phyloP scores from a whole-genome alignment of 2,888 invertebrate genomes.

The Odontothrips loti region DNA sequence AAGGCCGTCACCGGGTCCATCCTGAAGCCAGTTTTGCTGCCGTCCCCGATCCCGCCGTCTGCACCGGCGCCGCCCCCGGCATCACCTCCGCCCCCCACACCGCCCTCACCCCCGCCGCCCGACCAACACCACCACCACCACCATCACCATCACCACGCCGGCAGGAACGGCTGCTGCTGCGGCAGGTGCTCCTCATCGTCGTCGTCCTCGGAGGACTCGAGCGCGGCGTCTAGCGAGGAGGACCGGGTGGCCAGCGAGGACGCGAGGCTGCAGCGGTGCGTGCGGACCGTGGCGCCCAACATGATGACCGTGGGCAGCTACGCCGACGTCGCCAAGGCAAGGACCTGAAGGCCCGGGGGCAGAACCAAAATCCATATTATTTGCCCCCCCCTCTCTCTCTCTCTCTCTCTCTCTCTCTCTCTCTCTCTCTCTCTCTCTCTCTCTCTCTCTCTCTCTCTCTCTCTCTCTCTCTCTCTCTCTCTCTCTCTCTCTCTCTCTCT shows the following conservation, averaged over 20 bases:
- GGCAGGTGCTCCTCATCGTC: background rate
- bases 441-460: no score
- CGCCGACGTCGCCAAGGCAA: background rate
- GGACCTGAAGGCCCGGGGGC: background rate
- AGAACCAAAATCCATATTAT: no score
- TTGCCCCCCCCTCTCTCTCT: no score
- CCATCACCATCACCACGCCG: background rate
- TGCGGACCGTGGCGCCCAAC: constrained; percentile 13
- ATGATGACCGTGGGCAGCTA: background rate
- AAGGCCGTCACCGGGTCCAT: background rate
- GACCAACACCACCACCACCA: background rate
- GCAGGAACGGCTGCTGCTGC: background rate
- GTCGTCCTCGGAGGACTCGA: constrained; percentile 3
- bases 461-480: no score
- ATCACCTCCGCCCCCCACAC: background rate
- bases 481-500: no score
- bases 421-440: no score
- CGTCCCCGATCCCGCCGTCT: background rate
- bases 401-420: no score
- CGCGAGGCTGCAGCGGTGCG: constrained; percentile 12
- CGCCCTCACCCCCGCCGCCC: background rate
- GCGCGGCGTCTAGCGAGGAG: constrained; percentile 16
- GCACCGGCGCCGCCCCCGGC: background rate
- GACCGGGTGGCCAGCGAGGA: background rate
- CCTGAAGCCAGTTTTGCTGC: background rate